Percentiles rank a stretch among this genome's conserved stretches.
Conservation (phyloP, 2,113 vertebrate species). For the Xenopus borealis region DNA sequence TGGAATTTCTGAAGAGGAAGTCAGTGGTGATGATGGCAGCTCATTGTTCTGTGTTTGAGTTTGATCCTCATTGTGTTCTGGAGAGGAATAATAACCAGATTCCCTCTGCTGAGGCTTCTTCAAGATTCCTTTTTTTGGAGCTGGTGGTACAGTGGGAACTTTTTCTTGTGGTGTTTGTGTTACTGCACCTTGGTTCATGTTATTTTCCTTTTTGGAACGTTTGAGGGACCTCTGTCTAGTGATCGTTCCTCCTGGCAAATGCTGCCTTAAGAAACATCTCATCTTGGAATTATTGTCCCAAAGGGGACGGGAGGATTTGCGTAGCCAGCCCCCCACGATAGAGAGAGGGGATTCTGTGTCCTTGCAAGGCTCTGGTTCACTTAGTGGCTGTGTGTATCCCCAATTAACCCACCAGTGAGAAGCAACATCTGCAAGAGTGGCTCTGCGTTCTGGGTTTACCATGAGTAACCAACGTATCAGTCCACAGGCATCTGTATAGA, state of each 20-base stretch:
- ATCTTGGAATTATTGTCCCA: conserved; percentile 88
- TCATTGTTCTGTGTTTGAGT: conserved; percentile 49
- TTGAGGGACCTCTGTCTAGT: conserved; percentile 88
- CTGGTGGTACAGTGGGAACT: rapidly evolving
- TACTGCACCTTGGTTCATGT: conserved; percentile 64
- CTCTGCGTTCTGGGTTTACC: conserved; percentile 92
- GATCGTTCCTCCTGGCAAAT: conserved; percentile 49
- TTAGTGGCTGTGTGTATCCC: conserved; percentile 75
- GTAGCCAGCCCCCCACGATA: conserved; percentile 80
- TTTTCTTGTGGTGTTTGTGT: conserved; percentile 23
- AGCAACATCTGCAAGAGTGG: conserved; percentile 89
- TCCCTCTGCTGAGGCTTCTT: conserved; percentile 82
- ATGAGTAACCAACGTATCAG: conserved; percentile 97
- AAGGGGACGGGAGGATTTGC: conserved; percentile 83
- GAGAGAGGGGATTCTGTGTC: conserved; percentile 63
- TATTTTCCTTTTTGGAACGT: conserved; percentile 89
- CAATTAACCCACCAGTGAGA: conserved; percentile 98
- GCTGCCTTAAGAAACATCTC: conserved; percentile 84
- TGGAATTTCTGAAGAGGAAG: conserved; percentile 39
- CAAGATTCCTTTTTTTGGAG: conserved; percentile 88
- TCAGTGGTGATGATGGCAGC: conserved; percentile 44
- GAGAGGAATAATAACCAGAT: conserved; percentile 85
- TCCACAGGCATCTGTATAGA: conserved; percentile 84
- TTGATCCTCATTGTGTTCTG: conserved; percentile 73
- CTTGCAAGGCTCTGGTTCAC: conserved; percentile 62